Evolutionary conservation across 2,888 invertebrate genomes (phyloP), one percentile per base, ranked within the genome.

Genomic region (Ormyrus thymus): DNA sequence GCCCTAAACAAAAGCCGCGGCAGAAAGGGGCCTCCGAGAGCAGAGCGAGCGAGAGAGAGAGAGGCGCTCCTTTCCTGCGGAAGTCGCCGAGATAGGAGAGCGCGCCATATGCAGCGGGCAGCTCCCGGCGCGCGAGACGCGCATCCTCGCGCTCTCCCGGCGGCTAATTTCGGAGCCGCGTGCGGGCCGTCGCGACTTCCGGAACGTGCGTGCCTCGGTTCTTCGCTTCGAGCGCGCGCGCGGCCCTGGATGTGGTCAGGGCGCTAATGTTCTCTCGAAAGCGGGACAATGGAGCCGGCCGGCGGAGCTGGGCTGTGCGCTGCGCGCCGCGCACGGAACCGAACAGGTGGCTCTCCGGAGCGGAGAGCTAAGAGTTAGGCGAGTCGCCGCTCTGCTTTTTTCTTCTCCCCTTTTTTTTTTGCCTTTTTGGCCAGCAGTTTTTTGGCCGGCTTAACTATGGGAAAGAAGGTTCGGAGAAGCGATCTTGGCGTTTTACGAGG

Each of bases 181-280:
- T 6, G 5, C n/a, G 29, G 56, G 46, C 46, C 8, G 43, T 7
- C 29, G 29, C 29, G 29, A 29, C 29, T 29, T 29, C 29, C 29
- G 29, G 29, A 29, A 29, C 4, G 4, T 29, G 29, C 29, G 29
- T 29, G 29, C 8, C 10, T 56, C 65, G 29, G 15, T 7, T 61
- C 45, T 61, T 61, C 45, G 10, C 45, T 45, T 13, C 15, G 10
- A 56, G n/a, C 29, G 43, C 8, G 45, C 53, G 13, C 45, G n/a
- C n/a, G 46, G 29, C 29, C 62, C 50, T 71, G 76, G 71, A 71
- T 76, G 71, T 71, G 76, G 76, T 76, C 45, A 71, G 51, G 64
- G 43, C 71, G 65, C 65, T 65, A 46, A 76, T 65, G 13, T 15
- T 59, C 29, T 2, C 59, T 59, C 51, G 7, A 53, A 46, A 64